Conservation (phyloP, 2,797 vertebrate genomes). For the Fratercula arctica region DNA sequence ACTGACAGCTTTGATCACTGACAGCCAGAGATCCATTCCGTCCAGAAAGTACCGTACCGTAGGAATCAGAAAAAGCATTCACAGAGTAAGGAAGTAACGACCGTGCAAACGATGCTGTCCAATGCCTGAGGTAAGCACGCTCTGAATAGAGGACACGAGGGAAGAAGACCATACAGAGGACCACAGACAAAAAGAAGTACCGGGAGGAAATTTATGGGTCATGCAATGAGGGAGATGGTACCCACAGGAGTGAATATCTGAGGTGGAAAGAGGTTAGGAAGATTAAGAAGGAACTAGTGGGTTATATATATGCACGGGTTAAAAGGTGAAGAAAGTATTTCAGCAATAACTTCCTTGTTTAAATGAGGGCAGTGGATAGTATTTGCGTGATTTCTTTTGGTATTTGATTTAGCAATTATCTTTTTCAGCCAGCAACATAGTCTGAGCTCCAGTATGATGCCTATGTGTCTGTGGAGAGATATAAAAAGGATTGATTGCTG, state of each 20-base stretch:
- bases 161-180: background rate
- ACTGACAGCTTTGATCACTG: slow-evolving; percentile 72
- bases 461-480: slow-evolving; percentile 16
- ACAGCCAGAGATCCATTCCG: slow-evolving; percentile 57
- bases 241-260: background rate
- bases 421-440: slow-evolving; percentile 1
- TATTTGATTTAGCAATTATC: slow-evolving; percentile 39
- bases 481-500: slow-evolving; percentile 50
- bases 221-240: background rate
- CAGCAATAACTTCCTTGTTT: background rate
- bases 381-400: background rate
- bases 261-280: background rate
- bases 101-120: background rate
- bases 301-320: background rate
- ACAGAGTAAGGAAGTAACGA: background rate
- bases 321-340: background rate
- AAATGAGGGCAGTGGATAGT: background rate
- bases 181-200: background rate
- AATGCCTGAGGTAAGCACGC: background rate
- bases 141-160: background rate
- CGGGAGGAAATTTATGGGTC: background rate
- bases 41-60: background rate
- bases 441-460: background rate
- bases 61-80: background rate
- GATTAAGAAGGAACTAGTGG: background rate